Percentiles rank a stretch among this genome's conserved stretches.
phyloP scores from a whole-genome alignment of 2,113 vertebrate species.

The Strigops habroptila region DNA sequence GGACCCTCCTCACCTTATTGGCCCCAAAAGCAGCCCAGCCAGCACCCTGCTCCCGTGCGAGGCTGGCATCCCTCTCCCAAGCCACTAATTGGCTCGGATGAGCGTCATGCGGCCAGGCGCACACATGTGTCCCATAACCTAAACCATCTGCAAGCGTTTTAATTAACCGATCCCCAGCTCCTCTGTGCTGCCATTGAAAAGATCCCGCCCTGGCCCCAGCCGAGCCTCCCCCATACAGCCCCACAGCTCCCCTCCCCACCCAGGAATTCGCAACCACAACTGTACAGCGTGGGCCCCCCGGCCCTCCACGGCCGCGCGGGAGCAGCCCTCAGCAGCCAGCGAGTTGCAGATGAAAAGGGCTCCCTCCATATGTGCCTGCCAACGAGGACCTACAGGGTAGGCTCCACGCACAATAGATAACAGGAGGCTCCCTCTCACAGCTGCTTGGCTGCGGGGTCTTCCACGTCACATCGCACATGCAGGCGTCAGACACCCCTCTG shows the following conservation, averaged over 20 bases:
- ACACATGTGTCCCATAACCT: constrained; percentile 51
- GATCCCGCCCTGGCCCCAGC: constrained; percentile 10
- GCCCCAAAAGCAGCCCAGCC: not conserved
- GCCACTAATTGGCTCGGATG: not conserved
- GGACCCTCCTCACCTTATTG: not conserved
- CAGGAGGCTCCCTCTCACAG: constrained; percentile 8
- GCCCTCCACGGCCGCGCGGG: not conserved
- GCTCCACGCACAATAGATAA: constrained; percentile 45
- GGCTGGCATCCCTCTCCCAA: not conserved
- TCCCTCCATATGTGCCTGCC: constrained; percentile 46
- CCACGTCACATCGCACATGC: not conserved
- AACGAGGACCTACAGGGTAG: constrained; percentile 33
- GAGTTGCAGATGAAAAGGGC: constrained; percentile 35
- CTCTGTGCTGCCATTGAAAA: constrained; percentile 32
- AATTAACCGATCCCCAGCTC: constrained; percentile 36
- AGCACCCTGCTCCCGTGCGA: not conserved
- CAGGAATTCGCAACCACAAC: constrained; percentile 49
- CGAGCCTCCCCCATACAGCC: not conserved
- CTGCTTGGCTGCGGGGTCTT: not conserved
- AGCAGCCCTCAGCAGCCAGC: constrained; percentile 1
- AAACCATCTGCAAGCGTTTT: constrained; percentile 31
- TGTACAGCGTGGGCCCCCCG: not conserved
- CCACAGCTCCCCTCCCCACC: constrained; percentile 21
- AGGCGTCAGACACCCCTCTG: not conserved
- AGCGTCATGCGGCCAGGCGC: not conserved